Percentiles rank a stretch among this genome's conserved stretches.
Conservation (phyloP, 2,797 vertebrate genomes). For the Parauchenoglanis ngamensis region DNA sequence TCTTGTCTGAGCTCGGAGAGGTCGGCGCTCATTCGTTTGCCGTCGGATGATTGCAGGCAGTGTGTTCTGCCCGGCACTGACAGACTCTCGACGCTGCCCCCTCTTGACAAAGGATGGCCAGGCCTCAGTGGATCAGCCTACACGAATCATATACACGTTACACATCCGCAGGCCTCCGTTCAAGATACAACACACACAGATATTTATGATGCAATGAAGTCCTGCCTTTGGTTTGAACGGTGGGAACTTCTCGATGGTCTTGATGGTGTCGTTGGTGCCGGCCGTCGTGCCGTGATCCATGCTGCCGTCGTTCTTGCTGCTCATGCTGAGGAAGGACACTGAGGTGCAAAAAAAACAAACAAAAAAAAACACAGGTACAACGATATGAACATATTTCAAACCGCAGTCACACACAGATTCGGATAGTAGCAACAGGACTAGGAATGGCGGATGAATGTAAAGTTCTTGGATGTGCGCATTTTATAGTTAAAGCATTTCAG, state of each 20-base stretch:
- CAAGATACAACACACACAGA: fast-evolving
- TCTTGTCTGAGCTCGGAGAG: conserved; percentile 88
- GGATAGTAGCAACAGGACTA: too few species aligned
- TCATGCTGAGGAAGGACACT: conserved; percentile 92
- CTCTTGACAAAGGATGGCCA: conserved; percentile 89
- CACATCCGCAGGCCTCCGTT: background rate
- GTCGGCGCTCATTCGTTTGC: conserved; percentile 94
- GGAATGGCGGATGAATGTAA: too few species aligned
- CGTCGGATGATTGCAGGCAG: conserved; percentile 80
- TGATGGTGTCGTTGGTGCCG: conserved; percentile 96
- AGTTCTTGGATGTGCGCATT: too few species aligned
- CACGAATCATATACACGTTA: background rate
- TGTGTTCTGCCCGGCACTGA: conserved; percentile 83
- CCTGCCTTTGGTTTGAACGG: conserved; percentile 83
- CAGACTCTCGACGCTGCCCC: conserved; percentile 93
- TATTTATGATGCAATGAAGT: background rate
- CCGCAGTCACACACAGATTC: background rate
- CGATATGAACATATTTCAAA: background rate
- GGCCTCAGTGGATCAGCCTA: conserved; percentile 87
- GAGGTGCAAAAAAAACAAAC: background rate
- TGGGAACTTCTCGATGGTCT: conserved; percentile 88
- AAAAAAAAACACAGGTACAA: background rate
- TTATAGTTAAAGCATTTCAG: too few species aligned
- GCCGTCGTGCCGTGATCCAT: conserved; percentile 88
- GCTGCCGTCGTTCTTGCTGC: conserved; percentile 90